phyloP scores from a whole-genome alignment of 2,113 vertebrate genomes.

The Lepisosteus oculatus region DNA sequence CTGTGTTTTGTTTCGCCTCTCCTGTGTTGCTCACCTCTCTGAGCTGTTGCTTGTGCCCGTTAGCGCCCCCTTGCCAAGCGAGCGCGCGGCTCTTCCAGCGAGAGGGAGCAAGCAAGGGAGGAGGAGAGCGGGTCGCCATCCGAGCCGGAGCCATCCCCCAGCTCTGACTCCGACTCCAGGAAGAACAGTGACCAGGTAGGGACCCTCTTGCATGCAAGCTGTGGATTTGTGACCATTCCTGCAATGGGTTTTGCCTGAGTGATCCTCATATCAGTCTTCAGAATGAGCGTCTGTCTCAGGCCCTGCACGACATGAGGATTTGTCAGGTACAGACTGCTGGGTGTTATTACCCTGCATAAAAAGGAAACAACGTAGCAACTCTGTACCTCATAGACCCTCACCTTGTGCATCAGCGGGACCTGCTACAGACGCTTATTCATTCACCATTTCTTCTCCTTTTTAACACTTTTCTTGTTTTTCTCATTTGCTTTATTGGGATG shows the following conservation, averaged over 20 bases:
- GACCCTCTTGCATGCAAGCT: too few species aligned
- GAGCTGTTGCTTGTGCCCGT: neutral
- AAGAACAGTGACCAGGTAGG: constrained; percentile 94
- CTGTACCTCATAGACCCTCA: neutral
- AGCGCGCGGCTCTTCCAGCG: constrained; percentile 81
- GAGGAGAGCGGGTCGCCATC: constrained; percentile 81
- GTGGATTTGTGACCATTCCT: too few species aligned
- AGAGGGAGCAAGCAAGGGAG: constrained; percentile 43
- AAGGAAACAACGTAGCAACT: too few species aligned
- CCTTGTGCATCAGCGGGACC: neutral
- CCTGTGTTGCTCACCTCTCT: neutral
- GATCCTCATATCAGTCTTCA: too few species aligned
- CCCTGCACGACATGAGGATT: too few species aligned
- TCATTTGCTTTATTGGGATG: too few species aligned
- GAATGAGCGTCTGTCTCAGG: too few species aligned
- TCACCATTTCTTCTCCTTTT: neutral
- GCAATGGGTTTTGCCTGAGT: too few species aligned
- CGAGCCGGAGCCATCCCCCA: constrained; percentile 83
- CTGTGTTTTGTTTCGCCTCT: neutral
- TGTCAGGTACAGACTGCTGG: too few species aligned
- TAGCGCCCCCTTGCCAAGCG: constrained; percentile 67
- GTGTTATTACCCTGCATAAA: too few species aligned
- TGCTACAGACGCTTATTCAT: neutral
- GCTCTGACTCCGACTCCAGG: constrained; percentile 81
- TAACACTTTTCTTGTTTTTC: neutral